Evolutionary conservation across 2,797 vertebrate species (phyloP).

Genomic region (Bryconaethiops microstoma): DNA sequence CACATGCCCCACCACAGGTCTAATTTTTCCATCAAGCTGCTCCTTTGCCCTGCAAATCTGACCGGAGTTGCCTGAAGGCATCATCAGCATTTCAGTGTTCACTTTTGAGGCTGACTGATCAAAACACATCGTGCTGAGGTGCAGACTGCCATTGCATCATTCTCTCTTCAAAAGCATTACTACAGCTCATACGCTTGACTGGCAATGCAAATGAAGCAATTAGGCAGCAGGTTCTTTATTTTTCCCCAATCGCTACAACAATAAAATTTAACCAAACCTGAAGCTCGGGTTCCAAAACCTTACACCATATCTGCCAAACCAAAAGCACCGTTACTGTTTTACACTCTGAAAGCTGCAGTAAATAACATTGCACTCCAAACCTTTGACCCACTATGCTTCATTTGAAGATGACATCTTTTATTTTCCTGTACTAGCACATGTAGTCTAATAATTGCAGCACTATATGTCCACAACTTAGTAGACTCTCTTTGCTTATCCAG

Average conservation of each 20-base stretch:
- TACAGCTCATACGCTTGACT: constrained; percentile 27
- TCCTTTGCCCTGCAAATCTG: constrained; percentile 49
- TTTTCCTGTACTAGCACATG: background rate
- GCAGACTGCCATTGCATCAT: constrained; percentile 28
- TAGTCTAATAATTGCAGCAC: background rate
- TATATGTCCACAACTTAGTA: background rate
- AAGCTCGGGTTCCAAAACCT: constrained; percentile 24
- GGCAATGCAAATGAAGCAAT: constrained; percentile 41
- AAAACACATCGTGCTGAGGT: constrained; percentile 13
- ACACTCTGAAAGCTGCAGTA: background rate
- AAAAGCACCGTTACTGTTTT: background rate
- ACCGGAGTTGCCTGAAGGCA: constrained; percentile 43
- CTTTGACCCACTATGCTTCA: background rate
- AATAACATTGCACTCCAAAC: background rate
- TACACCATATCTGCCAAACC: constrained; percentile 19
- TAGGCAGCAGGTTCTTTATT: constrained; percentile 25
- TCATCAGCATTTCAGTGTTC: constrained; percentile 13
- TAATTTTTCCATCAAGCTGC: constrained; percentile 64
- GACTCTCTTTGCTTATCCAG: background rate
- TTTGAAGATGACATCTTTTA: background rate
- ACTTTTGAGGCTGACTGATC: constrained; percentile 25
- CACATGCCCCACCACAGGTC: constrained; percentile 58
- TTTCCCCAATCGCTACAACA: constrained; percentile 28
- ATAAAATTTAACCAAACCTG: constrained; percentile 45
- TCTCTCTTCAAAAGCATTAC: constrained; percentile 29